Evolutionary conservation across 2,888 invertebrate species (phyloP), one percentile per base, ranked within the genome.

Genomic region (Synergus gifuensis): DNA sequence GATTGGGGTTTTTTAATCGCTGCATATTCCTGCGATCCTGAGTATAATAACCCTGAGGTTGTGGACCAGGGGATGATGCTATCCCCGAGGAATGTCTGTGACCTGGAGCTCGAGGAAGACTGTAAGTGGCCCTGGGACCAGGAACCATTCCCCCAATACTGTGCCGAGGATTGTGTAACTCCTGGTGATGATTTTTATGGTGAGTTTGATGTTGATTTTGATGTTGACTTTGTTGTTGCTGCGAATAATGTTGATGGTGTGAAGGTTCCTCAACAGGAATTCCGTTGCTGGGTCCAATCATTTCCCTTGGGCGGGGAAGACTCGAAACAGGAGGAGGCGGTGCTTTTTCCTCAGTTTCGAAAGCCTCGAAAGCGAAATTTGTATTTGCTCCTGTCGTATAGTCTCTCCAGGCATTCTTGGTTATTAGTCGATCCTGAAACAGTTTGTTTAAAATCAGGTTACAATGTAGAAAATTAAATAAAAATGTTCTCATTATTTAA

Each of bases 321-420:
- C 91, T 92, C 67, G 91, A 91, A 5, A 92, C 88, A 2, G 91
- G 91, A 0, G 91, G 91, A 0, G 92, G 91, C 2, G 90, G 91
- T 0, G 92, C 92, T 88, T 96, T 96, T 89, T 96, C 96, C 87
- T 97, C 97, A 80, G 96, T 96, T 87, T 97, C 97, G 91, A 96
- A 97, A 0, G 97, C 96, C 88, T 98, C 98, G 92, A 98, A 98
- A 0, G 97, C 98, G 92, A 97, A 98, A 92, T 98, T 98, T 0
- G 97, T 97, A 92, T 96, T 97, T 1, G 95, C 94, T 36, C 90
- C 90, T 1, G 95, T 93, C 0, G 96, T 95, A 91, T 97, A 98
- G 90, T 98, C 98, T 90, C 97, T 97, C 98, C 98, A 98, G 0
- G 97, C 97, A 22, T 96, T 95, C 91, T 95, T 96, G 36, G 96